Base-by-base conservation (phyloP, 2,888 invertebrate genomes). In the Ormia ochracea region DNA sequence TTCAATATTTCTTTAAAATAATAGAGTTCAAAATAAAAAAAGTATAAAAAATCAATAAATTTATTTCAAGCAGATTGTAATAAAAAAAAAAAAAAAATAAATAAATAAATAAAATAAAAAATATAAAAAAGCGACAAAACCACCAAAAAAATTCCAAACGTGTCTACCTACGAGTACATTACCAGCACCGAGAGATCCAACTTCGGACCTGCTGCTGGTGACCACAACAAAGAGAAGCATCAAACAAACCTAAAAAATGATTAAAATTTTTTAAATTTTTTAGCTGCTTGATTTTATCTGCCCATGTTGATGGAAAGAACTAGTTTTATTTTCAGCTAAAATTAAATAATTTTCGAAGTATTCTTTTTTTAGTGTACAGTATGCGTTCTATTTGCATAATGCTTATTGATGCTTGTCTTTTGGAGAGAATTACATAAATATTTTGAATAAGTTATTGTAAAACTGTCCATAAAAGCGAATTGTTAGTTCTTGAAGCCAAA, bases 251-350 rank as follows among this genome's bases (percentile, higher is more conserved):
- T 65, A 69, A 74, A 69, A 61, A 45, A 69, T 59, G 52, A 48
- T 56, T 21, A 65, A 36, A 48, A 28, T 38, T 65, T 56, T 65
- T 31, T 10, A 45, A 7, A 56, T 26, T 12, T 58, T 65, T 56
- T 26, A 6, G 12, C 54, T 52, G 23, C 23, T 61, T 36, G 14
- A 43, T n/a, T 59, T 59, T 59, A n/a, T 17, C 17, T 52, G 33
- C 10, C 14, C n/a, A 38, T 38, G 33, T 59, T 31, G 1, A 33
- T 23, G 23, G 31, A 58, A 61, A 54, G 54, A 76, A 76, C 76
- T 61, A 69, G 76, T 76, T 76, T 74, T 74, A 48, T 41, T 26
- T 61, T 61, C 36, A 21, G 10, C 54, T 72, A 17, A n/a, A n/a
- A n/a, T n/a, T n/a, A n/a, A n/a, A n/a, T n/a, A n/a, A n/a, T n/a